These are phyloP conservation scores for Drosophila prostipennis DNA, from an alignment of 2,888 invertebrate species.

Conservation along the genomic window DNA sequence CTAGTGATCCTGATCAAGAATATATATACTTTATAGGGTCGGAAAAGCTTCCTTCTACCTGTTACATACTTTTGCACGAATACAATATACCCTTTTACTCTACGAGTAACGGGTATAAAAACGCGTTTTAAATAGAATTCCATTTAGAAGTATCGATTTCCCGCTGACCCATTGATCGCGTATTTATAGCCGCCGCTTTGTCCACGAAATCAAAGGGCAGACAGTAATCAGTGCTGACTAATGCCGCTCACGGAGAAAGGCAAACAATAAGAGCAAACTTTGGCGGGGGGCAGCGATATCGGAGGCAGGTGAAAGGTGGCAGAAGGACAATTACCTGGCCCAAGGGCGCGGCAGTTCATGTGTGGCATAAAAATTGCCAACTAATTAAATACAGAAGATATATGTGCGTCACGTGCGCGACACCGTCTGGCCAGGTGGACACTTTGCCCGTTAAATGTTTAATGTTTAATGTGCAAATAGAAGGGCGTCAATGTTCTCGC, in stretches of 20 bases:
- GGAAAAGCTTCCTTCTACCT: no score
- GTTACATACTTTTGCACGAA: no score
- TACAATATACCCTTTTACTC: no score
- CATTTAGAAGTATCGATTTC: constrained; percentile 23
- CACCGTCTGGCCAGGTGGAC: constrained; percentile 46
- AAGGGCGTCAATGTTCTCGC: constrained; percentile 65
- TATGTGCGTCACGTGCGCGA: constrained; percentile 61
- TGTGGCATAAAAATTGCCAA: constrained; percentile 56
- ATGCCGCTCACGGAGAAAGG: constrained; percentile 11
- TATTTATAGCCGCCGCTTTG: constrained; percentile 31
- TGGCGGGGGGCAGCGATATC: constrained; percentile 7
- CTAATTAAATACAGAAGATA: constrained; percentile 60
- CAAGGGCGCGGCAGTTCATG: constrained; percentile 17
- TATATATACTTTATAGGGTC: no score
- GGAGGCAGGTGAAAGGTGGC: neutral
- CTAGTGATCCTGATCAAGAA: no score
- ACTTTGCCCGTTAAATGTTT: constrained; percentile 42
- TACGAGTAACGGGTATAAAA: no score
- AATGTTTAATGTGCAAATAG: constrained; percentile 69
- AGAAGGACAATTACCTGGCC: constrained; percentile 1
- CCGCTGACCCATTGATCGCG: constrained; percentile 22
- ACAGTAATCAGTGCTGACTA: constrained; percentile 28
- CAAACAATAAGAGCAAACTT: constrained; percentile 43
- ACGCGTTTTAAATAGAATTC: constrained; percentile 3
- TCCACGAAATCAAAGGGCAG: constrained; percentile 32